phyloP scores from a whole-genome alignment of 2,797 vertebrate genomes.

The Enteromius argenteus region DNA sequence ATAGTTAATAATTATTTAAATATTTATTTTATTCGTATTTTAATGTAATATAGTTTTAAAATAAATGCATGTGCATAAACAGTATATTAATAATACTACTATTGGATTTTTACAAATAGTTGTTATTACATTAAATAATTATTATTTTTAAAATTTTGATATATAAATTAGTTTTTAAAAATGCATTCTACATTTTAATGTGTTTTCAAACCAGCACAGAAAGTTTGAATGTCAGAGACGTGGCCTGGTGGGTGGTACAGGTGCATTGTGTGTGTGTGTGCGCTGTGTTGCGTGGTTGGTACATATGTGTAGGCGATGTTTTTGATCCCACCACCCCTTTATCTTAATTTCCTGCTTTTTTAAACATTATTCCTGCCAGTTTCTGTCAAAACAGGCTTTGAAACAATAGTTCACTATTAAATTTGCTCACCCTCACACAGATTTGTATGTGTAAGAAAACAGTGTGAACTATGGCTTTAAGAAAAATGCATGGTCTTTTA shows the following conservation, averaged over 20 bases:
- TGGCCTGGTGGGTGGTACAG: constrained; percentile 13
- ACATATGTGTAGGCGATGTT: background rate
- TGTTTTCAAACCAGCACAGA: background rate
- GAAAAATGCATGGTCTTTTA: background rate
- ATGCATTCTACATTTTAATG: background rate
- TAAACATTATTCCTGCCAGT: background rate
- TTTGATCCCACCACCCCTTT: background rate
- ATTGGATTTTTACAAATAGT: too few species aligned
- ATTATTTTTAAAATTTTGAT: background rate
- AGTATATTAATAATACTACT: too few species aligned
- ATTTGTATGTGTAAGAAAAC: background rate
- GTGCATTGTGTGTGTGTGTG: background rate
- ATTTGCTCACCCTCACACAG: background rate
- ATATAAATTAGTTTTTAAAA: background rate
- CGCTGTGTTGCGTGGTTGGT: background rate
- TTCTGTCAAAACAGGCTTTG: background rate
- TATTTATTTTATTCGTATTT: background rate
- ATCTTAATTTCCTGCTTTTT: background rate
- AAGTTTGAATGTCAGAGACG: background rate
- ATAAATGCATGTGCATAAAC: too few species aligned
- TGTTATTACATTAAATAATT: background rate
- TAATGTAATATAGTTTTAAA: too few species aligned
- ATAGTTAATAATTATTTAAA: background rate
- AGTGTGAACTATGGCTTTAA: background rate
- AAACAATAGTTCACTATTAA: background rate